These are phyloP conservation scores for Phrynocephalus guinanensis DNA, from an alignment of 2,797 vertebrate genomes.

Conservation along the genomic window DNA sequence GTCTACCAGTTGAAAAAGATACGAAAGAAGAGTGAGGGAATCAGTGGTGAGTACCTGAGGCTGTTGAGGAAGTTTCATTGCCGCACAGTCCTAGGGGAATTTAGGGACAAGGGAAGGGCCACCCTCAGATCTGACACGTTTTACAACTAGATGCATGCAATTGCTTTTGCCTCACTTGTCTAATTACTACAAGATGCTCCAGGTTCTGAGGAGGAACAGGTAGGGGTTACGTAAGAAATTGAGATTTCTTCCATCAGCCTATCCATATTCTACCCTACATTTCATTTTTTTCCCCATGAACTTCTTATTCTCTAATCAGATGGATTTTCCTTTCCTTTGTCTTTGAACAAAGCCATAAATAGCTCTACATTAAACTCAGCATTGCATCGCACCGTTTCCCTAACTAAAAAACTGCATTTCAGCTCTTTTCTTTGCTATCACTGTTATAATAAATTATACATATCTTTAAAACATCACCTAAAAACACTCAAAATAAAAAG, in stretches of 20 bases:
- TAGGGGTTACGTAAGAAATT: background rate
- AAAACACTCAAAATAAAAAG: conserved; percentile 40
- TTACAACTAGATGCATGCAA: no score
- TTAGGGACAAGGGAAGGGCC: no score
- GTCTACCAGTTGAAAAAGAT: no score
- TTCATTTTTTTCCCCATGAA: background rate
- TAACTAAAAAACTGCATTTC: conserved; percentile 32
- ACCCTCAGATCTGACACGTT: no score
- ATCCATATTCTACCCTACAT: background rate
- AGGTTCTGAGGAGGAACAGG: background rate
- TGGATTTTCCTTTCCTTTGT: background rate
- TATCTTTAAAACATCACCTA: conserved; percentile 41
- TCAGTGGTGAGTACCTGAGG: no score
- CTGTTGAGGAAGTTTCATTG: no score
- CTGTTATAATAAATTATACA: conserved; percentile 42
- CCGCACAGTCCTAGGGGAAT: no score
- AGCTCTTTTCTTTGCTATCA: conserved; percentile 22
- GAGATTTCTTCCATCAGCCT: background rate
- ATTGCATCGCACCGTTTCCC: conserved; percentile 11
- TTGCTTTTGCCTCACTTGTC: no score
- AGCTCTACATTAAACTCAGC: background rate
- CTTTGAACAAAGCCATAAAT: background rate
- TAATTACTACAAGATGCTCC: no score
- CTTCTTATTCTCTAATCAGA: background rate
- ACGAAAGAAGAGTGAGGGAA: no score